Evolutionary conservation across 2,888 invertebrate species (phyloP).

Genomic region (Agonopterix subpropinquella): DNA sequence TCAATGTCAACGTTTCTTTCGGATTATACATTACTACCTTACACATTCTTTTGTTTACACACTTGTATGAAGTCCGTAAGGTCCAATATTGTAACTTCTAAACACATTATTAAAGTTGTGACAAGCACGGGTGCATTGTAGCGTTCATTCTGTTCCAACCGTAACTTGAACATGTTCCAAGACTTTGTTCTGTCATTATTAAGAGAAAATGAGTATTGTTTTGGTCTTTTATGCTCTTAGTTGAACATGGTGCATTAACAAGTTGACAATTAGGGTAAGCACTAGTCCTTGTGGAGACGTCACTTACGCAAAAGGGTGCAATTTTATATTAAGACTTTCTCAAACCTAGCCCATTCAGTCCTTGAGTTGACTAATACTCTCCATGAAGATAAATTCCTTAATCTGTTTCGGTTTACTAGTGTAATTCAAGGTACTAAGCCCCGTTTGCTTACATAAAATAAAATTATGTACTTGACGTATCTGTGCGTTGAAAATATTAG

Average conservation of each 20-base stretch:
- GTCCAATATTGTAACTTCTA: slow-evolving; percentile 17
- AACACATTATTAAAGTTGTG: slow-evolving; percentile 18
- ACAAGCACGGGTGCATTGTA: slow-evolving; percentile 38
- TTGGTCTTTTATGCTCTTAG: slow-evolving; percentile 42
- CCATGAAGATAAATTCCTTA: too few species aligned
- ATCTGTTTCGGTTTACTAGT: too few species aligned
- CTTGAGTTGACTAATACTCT: too few species aligned
- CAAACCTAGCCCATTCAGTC: too few species aligned
- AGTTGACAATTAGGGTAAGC: slow-evolving; percentile 11
- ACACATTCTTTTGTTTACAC: slow-evolving; percentile 10
- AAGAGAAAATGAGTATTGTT: slow-evolving; percentile 56
- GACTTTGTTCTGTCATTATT: slow-evolving; percentile 56
- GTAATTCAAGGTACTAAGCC: too few species aligned
- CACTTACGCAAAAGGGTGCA: too few species aligned
- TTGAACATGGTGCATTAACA: slow-evolving; percentile 13
- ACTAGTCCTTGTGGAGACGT: too few species aligned
- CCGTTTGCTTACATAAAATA: too few species aligned
- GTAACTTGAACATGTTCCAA: slow-evolving; percentile 56
- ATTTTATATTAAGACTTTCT: too few species aligned
- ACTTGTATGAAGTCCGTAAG: slow-evolving; percentile 17
- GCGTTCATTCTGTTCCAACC: slow-evolving; percentile 54
- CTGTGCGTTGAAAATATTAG: too few species aligned
- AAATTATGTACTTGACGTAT: too few species aligned
- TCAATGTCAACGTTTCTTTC: slow-evolving; percentile 67
- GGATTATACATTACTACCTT: slow-evolving; percentile 48